A percentile compares a stretch with the other conserved stretches of the same genome.
These are phyloP conservation scores for Thaumetopoea pityocampa DNA, from an alignment of 1,140 invertebrate species.

Conservation along the genomic window DNA sequence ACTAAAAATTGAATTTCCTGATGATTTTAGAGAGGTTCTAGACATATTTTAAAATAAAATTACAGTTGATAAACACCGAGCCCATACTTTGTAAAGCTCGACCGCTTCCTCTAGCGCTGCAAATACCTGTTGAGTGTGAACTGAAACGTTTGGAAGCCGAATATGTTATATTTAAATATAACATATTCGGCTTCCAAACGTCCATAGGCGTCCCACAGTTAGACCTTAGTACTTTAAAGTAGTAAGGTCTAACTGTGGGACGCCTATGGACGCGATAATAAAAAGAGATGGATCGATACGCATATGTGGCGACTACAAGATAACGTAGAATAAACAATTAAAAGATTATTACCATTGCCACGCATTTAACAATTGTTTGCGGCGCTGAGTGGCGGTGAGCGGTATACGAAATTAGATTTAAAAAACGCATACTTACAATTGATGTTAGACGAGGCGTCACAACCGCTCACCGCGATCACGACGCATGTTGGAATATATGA, in stretches of 20 bases:
- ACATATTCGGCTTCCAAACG: conserved; percentile 5
- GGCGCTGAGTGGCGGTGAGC: conserved; percentile 25
- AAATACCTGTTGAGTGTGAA: conserved; percentile 8
- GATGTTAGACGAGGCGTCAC: conserved; percentile 23
- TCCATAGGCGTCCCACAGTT: conserved; percentile 32
- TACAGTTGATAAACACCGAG: conserved; percentile 7
- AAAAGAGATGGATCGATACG: conserved; percentile 19
- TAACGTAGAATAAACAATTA: conserved; percentile 25
- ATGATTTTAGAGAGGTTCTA: conserved; percentile 12
- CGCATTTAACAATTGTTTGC: conserved; percentile 1
- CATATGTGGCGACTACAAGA: conserved; percentile 29
- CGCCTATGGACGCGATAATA: conserved; percentile 30
- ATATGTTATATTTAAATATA: conserved; percentile 15
- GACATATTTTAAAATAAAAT: conserved; percentile 14
- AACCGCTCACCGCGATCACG: conserved; percentile 29
- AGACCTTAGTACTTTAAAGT: conserved; percentile 21
- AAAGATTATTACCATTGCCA: conserved; percentile 11
- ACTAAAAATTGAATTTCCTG: conserved; percentile 5
- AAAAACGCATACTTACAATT: conserved; percentile 28
- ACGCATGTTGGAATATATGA: conserved; percentile 39
- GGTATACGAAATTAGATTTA: conserved; percentile 34
- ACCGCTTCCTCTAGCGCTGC: conserved; percentile 14
- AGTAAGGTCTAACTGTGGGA: conserved; percentile 22
- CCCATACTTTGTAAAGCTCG: conserved; percentile 28
- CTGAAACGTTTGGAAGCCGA: conserved; percentile 7